Evolutionary conservation across 1,140 invertebrate species (phyloP).

Genomic region (Whitmania pigra): DNA sequence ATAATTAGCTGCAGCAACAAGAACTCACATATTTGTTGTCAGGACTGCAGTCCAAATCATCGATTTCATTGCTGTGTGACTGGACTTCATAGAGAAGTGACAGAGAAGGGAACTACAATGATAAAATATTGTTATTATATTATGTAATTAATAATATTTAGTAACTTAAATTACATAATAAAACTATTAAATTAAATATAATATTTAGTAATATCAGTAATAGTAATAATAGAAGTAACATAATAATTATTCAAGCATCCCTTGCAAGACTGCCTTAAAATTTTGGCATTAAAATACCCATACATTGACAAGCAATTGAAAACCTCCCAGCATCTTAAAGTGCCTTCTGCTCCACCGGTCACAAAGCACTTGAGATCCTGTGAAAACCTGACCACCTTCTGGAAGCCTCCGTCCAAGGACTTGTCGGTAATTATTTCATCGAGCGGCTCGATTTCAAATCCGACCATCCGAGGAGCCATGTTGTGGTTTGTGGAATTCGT

Average conservation of each 20-base stretch:
- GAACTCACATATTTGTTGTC: slow-evolving; percentile 10
- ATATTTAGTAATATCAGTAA: too few species aligned
- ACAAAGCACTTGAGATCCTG: slow-evolving; percentile 62
- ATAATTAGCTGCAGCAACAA: slow-evolving; percentile 20
- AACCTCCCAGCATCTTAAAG: slow-evolving; percentile 67
- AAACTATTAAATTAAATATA: too few species aligned
- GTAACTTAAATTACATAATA: too few species aligned
- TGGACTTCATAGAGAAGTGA: slow-evolving; percentile 55
- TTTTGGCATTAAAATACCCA: not conserved
- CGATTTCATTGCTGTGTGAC: slow-evolving; percentile 67
- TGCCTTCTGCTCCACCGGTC: slow-evolving; percentile 79
- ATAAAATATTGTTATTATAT: not conserved
- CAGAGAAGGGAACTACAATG: slow-evolving; percentile 57
- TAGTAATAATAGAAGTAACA: too few species aligned
- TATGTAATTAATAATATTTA: not conserved
- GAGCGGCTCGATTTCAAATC: slow-evolving; percentile 42
- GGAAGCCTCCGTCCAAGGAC: slow-evolving; percentile 58
- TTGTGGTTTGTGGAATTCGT: slow-evolving; percentile 23
- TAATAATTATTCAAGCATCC: not conserved
- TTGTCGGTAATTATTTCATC: slow-evolving; percentile 44
- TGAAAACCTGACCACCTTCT: slow-evolving; percentile 71
- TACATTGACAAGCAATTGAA: slow-evolving; percentile 10
- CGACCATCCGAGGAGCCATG: slow-evolving; percentile 28
- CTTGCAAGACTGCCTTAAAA: too few species aligned
- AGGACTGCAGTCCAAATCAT: slow-evolving; percentile 59